Conservation (phyloP, 2,888 invertebrate species). For the Rhimphoctona megacephalus region DNA sequence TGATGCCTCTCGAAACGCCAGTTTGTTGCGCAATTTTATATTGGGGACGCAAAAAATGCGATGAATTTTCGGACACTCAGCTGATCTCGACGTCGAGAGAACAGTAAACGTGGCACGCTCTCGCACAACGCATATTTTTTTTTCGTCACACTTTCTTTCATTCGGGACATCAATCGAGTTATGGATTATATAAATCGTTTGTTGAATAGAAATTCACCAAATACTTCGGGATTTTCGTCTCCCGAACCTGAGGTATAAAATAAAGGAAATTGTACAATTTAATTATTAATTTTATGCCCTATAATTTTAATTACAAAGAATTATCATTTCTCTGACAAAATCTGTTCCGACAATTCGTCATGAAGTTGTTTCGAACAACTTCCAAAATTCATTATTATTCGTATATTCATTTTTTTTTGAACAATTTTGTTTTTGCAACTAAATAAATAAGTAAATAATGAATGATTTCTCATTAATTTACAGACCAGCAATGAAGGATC, state of each 20-base stretch:
- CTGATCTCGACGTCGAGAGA: constrained; percentile 66
- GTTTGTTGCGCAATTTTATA: constrained; percentile 76
- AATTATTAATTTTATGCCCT: neutral
- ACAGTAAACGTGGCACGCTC: constrained; percentile 67
- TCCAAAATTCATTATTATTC: neutral
- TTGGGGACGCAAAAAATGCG: constrained; percentile 70
- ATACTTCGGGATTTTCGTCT: constrained; percentile 65
- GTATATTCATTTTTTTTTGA: neutral
- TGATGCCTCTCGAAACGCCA: constrained; percentile 35
- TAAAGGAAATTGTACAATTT: constrained; percentile 1
- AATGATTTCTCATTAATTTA: constrained; percentile 48
- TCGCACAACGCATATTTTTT: constrained; percentile 29
- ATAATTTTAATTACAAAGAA: neutral
- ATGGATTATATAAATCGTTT: constrained; percentile 80
- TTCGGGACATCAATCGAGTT: neutral
- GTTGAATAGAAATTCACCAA: constrained; percentile 73
- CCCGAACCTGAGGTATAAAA: constrained; percentile 72
- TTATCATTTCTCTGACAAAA: neutral
- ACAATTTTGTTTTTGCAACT: neutral
- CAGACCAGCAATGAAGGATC: constrained; percentile 70
- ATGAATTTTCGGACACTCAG: constrained; percentile 69
- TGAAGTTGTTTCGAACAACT: neutral
- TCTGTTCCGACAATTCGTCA: neutral
- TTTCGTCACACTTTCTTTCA: neutral
- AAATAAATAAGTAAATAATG: constrained; percentile 4